Evolutionary conservation across 2,888 invertebrate species (phyloP).

Genomic region (Netelia virgata): DNA sequence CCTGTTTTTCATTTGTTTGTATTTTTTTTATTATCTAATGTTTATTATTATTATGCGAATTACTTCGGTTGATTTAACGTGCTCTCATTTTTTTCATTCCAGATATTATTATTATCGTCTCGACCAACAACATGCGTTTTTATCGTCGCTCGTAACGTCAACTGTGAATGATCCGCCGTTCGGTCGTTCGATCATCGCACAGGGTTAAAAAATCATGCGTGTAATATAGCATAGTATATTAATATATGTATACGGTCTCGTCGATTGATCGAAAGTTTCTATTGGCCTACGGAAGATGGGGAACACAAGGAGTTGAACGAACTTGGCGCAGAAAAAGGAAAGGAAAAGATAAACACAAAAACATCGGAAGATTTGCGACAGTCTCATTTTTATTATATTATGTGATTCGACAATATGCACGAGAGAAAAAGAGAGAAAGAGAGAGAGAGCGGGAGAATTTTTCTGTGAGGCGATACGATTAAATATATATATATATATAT

Average conservation of each 20-base stretch:
- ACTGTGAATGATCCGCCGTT: constrained; percentile 6
- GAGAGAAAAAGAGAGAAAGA: constrained; percentile 8
- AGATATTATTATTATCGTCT: constrained; percentile 38
- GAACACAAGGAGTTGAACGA: constrained; percentile 4
- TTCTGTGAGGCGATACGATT: constrained; percentile 23
- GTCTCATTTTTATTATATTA: constrained; percentile 52
- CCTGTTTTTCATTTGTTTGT: not conserved
- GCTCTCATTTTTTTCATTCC: constrained; percentile 10
- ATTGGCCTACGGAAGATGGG: constrained; percentile 48
- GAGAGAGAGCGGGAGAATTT: not conserved
- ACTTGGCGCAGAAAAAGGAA: constrained; percentile 5
- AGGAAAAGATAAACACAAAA: constrained; percentile 26
- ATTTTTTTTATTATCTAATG: not conserved
- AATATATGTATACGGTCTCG: constrained; percentile 27
- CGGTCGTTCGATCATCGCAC: constrained; percentile 10
- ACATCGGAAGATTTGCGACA: constrained; percentile 55
- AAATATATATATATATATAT: constrained; percentile 13
- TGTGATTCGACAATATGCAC: constrained; percentile 65
- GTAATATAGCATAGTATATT: constrained; percentile 30
- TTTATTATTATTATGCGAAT: not conserved
- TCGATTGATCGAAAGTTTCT: constrained; percentile 46
- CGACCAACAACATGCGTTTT: constrained; percentile 53
- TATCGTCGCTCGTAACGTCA: constrained; percentile 30
- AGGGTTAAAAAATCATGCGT: constrained; percentile 30
- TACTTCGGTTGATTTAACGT: not conserved